Evolutionary conservation across 1,140 invertebrate genomes (phyloP), one percentile per base, ranked within the genome.

Genomic region (Drosophila sulfurigaster): DNA sequence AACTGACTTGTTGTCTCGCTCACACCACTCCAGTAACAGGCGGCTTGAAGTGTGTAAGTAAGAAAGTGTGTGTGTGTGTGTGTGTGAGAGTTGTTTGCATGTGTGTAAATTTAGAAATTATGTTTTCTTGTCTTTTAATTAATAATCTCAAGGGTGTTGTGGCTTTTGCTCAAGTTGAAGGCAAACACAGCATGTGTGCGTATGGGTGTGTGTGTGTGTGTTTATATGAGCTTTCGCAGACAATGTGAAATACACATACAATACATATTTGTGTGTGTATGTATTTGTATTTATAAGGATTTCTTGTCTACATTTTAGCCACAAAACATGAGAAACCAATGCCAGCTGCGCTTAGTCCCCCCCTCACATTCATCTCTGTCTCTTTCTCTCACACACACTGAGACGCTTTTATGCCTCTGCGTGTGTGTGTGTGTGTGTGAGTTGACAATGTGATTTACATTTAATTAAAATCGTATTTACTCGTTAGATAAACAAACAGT

Each of bases 391-490:
- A 38, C 52, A 35, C 46, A 8, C 5, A n/a, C 32, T 48, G 65
- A 68, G 69, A 20, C 66, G 73, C 67, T 86, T 86, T 81, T 79
- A 86, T 81, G 67, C 49, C 57, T 66, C 67, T 69, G 45, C 41
- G 38, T 45, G 15, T 35, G 57, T 38, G n/a, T n/a, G n/a, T n/a
- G n/a, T n/a, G 54, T 71, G 71, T 81, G 76, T 68, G 71, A 76
- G 80, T 75, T 88, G 85, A 89, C 80, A 88, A 88, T 83, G 85
- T 85, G 85, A 89, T 89, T 88, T 88, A 88, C 85, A 88, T 88
- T 88, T 88, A 89, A 88, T 88, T 88, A 88, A 89, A 88, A 88
- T 88, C 85, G 85, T 89, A 88, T 89, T 88, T 88, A 88, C 83
- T 83, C 83, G 78, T 82, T 83, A 88, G 85, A 88, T 80, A 89